Evolutionary conservation across 2,888 invertebrate species (phyloP).

Genomic region (Diarsia mendica): DNA sequence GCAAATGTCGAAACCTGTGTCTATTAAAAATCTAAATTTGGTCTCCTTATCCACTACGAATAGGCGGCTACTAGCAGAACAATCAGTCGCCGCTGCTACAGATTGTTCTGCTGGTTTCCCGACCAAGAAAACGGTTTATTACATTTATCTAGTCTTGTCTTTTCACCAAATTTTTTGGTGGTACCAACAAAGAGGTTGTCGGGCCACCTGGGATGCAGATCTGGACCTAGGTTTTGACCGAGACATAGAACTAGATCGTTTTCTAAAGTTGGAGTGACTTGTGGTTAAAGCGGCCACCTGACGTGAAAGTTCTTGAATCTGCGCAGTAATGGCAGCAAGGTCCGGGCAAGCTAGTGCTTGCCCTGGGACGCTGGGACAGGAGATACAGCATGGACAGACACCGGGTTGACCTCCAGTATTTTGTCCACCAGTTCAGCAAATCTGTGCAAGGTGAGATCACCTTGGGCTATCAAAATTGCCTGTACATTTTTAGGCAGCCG

Average conservation of each 20-base stretch:
- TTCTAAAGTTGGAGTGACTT: neutral
- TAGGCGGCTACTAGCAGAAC: neutral
- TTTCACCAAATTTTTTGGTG: slow-evolving; percentile 1
- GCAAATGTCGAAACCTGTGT: neutral
- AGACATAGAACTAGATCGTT: neutral
- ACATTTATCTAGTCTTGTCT: neutral
- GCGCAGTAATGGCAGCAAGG: neutral
- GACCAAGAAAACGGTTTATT: neutral
- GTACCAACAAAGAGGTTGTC: neutral
- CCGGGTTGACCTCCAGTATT: too few species aligned
- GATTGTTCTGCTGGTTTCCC: neutral
- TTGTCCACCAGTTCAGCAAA: too few species aligned
- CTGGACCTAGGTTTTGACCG: neutral
- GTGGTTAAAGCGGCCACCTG: slow-evolving; percentile 4
- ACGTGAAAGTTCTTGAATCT: neutral
- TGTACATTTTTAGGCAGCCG: too few species aligned
- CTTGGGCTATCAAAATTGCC: too few species aligned
- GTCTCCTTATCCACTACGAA: neutral
- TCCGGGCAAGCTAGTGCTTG: neutral
- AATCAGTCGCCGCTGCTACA: neutral
- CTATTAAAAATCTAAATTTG: neutral
- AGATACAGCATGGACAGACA: too few species aligned
- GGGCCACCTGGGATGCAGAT: too few species aligned
- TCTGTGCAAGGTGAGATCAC: too few species aligned
- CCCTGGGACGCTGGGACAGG: too few species aligned